Base-by-base conservation (phyloP, 2,113 vertebrate species). In the Potamarius usumacintae region DNA sequence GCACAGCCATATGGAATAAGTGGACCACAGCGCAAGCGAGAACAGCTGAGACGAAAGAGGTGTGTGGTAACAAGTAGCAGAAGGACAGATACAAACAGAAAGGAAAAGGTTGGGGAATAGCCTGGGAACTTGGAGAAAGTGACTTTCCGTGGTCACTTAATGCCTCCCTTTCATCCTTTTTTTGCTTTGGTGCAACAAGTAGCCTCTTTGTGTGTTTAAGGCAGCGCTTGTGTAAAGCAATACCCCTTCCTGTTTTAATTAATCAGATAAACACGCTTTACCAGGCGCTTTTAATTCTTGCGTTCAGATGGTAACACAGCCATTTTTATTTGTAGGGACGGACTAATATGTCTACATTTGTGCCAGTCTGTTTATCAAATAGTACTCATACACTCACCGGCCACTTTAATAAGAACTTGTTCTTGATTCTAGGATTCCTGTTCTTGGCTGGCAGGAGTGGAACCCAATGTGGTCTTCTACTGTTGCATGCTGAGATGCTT, bases 141-240 rank as follows among this genome's bases (percentile, higher is more conserved):
- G 52, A 74, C 81, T 83, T 83, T 87, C 65, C 34, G 67, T 2
- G 11, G 72, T 86, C 57, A 57, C 50, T 85, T 85, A 72, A 82
- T 82, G 25, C 30, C 58, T 77, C 22, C 30, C 14, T 63, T 53
- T 58, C 63, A 50, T 83, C n/a, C n/a, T 7, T 42, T 82, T 82
- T 52, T 42, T 65, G 67, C 79, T 62, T 7, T 63, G 27, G 67
- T 3, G 2, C 48, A 83, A 83, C 81, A 87, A 87, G n/a, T 57
- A 72, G 5, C 18, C 63, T 52, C 80, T 76, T 85, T 86, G 62
- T 86, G 74, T 30, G 25, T 83, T 82, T 80, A 87, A 77, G 71
- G 79, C 58, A 85, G 81, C 62, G 88, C 89, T 25, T 7, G 7
- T 83, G 89, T 88, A 78, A 90, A 83, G 79, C 65, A 79, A 86